Evolutionary conservation across 2,888 invertebrate genomes (phyloP).

Genomic region (Drosophila imparisetae): DNA sequence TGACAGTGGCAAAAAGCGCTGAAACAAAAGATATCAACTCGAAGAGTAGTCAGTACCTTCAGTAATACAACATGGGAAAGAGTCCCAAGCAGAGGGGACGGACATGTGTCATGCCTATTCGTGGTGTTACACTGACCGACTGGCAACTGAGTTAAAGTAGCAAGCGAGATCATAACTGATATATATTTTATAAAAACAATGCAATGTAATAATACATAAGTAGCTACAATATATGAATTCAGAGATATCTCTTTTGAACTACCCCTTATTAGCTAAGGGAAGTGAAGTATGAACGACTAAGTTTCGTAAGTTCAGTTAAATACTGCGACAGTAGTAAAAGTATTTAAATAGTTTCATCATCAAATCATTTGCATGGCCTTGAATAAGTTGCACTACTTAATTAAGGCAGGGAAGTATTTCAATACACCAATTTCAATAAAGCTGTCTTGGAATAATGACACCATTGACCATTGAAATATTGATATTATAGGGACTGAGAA

Average conservation of each 20-base stretch:
- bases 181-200: background rate
- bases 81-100: background rate
- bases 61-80: background rate
- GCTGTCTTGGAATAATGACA: background rate
- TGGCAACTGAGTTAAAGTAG: background rate
- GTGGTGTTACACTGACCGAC: background rate
- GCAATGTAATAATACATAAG: background rate
- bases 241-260: background rate
- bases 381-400: background rate
- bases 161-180: background rate
- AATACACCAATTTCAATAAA: background rate
- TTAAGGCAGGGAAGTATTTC: background rate
- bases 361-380: background rate
- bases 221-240: background rate
- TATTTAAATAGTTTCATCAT: background rate
- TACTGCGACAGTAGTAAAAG: background rate
- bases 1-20: slow-evolving; percentile 1
- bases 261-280: background rate
- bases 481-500: background rate
- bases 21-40: slow-evolving; percentile 14
- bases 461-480: background rate
- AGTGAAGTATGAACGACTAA: background rate
- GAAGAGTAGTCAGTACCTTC: background rate
- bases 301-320: background rate
- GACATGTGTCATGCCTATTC: background rate